Base-by-base conservation (phyloP, 53 echinoderm and acorn worm species). In the Patiria pectinifera region DNA sequence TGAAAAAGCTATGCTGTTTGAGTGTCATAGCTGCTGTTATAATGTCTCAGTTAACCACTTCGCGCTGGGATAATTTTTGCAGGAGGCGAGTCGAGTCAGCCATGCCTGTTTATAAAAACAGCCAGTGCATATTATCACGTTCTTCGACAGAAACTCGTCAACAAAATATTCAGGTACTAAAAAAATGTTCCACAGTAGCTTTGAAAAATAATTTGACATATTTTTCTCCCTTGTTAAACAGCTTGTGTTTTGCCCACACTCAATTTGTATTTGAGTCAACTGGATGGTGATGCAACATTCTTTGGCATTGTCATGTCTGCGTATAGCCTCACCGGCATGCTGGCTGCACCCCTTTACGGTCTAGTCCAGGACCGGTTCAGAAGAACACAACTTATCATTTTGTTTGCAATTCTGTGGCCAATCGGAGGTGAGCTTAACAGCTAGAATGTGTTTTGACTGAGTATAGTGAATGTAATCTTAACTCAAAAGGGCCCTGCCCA, bases 171-270 rank as follows among this genome's bases (percentile, higher is more conserved):
- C 77, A 24, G 4, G 77, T 80, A 18, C 22, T 46, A n/a, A 44
- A 11, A 45, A 26, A 46, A 18, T 8, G 0, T 35, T 35, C 35
- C 8, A 11, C 21, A 11, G 8, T 71, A 24, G 62, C 61, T 92
- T 35, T 87, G 35, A 86, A 74, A 59, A 11, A 22, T 44, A 47
- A 53, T 75, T 26, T 76, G 12, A 6, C 12, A n/a, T 76, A 4
- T 53, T 53, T 53, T 53, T 53, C 53, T 53, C 53, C 53, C 53
- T 53, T 53, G 53, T 53, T 53, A 53, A 53, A 26, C 93, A 97
- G 97, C 97, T 62, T 95, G 96, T 44, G 93, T 97, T 79, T 83
- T 97, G 71, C 97, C 97, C 48, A 96, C 96, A 13, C 92, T 97
- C 35, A 95, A 96, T 15, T 91, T 87, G 26, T 97, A 96, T 82